Evolutionary conservation across 2,888 invertebrate species (phyloP).

Genomic region (Helicoverpa assulta): DNA sequence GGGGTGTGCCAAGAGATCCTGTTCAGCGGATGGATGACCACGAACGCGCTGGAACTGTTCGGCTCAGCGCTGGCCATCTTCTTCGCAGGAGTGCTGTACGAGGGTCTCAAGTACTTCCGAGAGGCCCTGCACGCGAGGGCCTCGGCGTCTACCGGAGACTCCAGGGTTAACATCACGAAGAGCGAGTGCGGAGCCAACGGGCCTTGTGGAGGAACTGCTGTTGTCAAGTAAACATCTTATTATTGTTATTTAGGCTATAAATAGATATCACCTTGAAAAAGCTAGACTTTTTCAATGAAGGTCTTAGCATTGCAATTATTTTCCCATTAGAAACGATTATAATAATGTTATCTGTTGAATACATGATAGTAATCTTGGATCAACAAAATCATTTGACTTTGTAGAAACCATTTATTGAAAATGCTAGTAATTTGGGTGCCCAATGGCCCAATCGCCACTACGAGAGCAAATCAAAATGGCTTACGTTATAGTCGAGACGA

Average conservation of each 20-base stretch:
- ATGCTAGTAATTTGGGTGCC: neutral
- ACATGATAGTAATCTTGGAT: too few relatives aligned
- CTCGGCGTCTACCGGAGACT: slow-evolving; percentile 76
- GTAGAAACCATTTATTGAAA: too few relatives aligned
- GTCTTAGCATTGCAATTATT: too few relatives aligned
- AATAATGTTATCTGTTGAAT: too few relatives aligned
- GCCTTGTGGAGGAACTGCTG: slow-evolving; percentile 78
- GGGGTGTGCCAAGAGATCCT: slow-evolving; percentile 94
- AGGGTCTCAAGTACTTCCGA: slow-evolving; percentile 96
- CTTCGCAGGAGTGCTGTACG: slow-evolving; percentile 97
- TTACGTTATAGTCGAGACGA: neutral
- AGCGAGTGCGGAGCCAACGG: slow-evolving; percentile 84
- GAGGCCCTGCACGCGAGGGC: slow-evolving; percentile 84
- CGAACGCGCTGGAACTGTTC: slow-evolving; percentile 93
- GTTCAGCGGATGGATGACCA: slow-evolving; percentile 94
- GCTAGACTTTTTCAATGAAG: too few relatives aligned
- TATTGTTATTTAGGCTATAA: neutral
- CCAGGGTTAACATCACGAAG: slow-evolving; percentile 87
- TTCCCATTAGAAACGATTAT: too few relatives aligned
- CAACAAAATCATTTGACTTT: neutral
- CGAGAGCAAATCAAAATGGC: too few relatives aligned
- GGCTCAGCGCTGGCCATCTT: slow-evolving; percentile 97
- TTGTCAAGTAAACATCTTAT: slow-evolving; percentile 78
- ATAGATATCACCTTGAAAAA: too few relatives aligned
- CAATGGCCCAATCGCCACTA: neutral